These are phyloP conservation scores for Acrossocheilus wenchowensis DNA, from an alignment of 2,797 vertebrate genomes.

Conservation along the genomic window DNA sequence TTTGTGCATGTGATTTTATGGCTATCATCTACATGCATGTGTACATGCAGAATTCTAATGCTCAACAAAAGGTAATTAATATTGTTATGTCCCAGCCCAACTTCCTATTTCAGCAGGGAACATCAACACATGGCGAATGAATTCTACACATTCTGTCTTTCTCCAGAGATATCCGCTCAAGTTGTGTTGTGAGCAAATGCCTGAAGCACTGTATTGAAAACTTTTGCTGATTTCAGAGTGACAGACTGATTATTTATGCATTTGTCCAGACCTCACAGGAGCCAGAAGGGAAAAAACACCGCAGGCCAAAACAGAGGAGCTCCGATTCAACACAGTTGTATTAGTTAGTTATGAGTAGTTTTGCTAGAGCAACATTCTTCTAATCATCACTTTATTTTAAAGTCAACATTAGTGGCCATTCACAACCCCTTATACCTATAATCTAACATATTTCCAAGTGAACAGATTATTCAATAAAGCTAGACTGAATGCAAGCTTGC, in stretches of 20 bases:
- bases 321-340: neutral
- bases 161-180: slow-evolving; percentile 14
- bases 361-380: neutral
- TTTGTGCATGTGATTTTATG: neutral
- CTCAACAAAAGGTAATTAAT: neutral
- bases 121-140: neutral
- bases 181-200: neutral
- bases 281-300: neutral
- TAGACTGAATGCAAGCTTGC: neutral
- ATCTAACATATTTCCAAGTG: neutral
- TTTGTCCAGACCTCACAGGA: neutral
- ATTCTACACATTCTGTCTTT: neutral
- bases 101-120: neutral
- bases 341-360: neutral
- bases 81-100: neutral
- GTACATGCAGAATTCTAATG: neutral
- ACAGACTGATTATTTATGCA: neutral
- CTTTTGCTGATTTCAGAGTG: neutral
- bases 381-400: neutral
- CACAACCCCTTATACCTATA: neutral
- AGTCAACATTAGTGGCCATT: neutral
- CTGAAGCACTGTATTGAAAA: neutral
- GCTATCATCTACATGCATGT: neutral
- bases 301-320: neutral
- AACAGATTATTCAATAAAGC: neutral